These are phyloP conservation scores for Sibirionetta formosa DNA, from an alignment of 2,797 vertebrate species.

Conservation along the genomic window DNA sequence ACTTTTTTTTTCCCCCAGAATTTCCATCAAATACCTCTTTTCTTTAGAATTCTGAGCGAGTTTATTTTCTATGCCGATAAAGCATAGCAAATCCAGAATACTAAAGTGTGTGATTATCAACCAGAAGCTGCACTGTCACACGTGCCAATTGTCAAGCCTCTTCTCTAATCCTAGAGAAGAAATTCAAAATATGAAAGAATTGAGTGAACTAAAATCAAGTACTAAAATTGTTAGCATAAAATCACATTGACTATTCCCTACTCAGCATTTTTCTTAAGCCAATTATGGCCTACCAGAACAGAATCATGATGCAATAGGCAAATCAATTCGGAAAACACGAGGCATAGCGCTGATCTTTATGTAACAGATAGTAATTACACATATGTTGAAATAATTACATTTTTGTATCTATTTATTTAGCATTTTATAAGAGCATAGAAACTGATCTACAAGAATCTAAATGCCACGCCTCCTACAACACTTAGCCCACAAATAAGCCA, in stretches of 20 bases:
- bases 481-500: not conserved
- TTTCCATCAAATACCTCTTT: not conserved
- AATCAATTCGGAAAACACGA: not conserved
- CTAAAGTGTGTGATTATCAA: not conserved
- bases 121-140: not conserved
- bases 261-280: not conserved
- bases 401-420: not conserved
- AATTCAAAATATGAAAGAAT: not conserved
- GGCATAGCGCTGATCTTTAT: not conserved
- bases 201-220: not conserved
- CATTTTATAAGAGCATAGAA: not conserved
- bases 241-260: not conserved
- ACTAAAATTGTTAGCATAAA: not conserved
- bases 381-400: not conserved
- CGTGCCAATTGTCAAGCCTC: not conserved
- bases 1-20: not conserved
- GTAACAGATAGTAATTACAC: not conserved
- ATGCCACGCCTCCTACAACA: not conserved
- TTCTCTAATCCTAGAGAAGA: not conserved
- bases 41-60: not conserved
- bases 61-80: not conserved
- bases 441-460: not conserved
- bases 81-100: not conserved
- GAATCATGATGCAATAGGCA: not conserved
- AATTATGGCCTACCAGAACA: not conserved